These are phyloP conservation scores for Lordiphosa clarofinis DNA, from an alignment of 1,140 invertebrate genomes.

Conservation along the genomic window DNA sequence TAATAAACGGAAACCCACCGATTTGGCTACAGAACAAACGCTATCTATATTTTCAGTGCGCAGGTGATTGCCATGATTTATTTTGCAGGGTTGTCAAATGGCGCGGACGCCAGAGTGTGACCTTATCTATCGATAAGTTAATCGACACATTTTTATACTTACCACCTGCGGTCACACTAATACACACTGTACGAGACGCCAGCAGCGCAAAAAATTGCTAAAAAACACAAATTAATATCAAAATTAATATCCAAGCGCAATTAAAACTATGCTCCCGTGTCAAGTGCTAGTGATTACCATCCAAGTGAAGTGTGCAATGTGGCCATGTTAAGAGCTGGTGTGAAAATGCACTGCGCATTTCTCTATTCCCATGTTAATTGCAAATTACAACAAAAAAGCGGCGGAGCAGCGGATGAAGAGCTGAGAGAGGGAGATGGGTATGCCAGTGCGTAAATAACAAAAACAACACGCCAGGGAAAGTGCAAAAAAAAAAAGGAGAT, in stretches of 20 bases:
- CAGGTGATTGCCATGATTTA: too few species aligned
- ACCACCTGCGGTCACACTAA: neutral
- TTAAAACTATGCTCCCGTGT: constrained; percentile 14
- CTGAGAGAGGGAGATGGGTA: constrained; percentile 8
- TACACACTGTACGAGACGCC: constrained; percentile 55
- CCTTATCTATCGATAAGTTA: too few species aligned
- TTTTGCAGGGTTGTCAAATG: too few species aligned
- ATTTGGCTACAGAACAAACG: neutral
- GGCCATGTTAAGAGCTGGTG: constrained; percentile 18
- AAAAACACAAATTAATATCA: constrained; percentile 15
- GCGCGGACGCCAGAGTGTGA: too few species aligned
- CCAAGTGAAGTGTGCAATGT: constrained; percentile 18
- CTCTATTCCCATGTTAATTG: constrained; percentile 54
- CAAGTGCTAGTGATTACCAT: constrained; percentile 12
- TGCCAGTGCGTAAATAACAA: constrained; percentile 11
- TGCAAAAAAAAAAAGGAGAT: neutral
- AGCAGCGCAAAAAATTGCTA: constrained; percentile 67
- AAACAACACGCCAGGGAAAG: neutral
- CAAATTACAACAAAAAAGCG: constrained; percentile 22
- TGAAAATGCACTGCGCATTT: constrained; percentile 58
- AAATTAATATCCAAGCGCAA: constrained; percentile 4
- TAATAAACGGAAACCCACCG: constrained; percentile 3
- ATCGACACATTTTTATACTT: too few species aligned
- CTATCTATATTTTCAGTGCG: too few species aligned
- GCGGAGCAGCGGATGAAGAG: constrained; percentile 10